Percentiles rank a stretch among this genome's conserved stretches.
Evolutionary conservation across 2,888 invertebrate species (phyloP).

Genomic region (Xylota sylvarum): DNA sequence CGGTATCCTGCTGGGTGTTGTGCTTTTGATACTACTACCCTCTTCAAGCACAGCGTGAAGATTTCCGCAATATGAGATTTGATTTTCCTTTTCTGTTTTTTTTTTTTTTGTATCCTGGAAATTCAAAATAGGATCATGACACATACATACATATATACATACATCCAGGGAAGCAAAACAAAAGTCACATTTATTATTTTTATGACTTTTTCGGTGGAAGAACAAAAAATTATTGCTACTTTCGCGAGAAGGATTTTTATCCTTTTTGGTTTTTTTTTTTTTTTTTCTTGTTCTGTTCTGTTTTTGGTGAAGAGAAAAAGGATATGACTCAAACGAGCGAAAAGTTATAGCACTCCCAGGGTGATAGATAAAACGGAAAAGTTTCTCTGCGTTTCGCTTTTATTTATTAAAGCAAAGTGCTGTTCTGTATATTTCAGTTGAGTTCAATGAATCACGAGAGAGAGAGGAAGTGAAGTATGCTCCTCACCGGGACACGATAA

Average conservation of each 20-base stretch:
- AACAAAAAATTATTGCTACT: constrained; percentile 46
- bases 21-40: constrained; percentile 26
- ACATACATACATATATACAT: neutral
- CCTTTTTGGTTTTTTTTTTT: neutral
- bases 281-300: neutral
- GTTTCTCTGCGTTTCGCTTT: constrained; percentile 34
- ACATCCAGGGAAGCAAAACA: constrained; percentile 41
- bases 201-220: constrained; percentile 33
- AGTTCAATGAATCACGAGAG: constrained; percentile 48
- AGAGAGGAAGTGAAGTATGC: neutral
- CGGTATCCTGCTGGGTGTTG: constrained; percentile 64
- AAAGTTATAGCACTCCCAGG: constrained; percentile 25
- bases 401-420: constrained; percentile 56
- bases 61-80: constrained; percentile 62
- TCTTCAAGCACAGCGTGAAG: constrained; percentile 57
- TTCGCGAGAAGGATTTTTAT: constrained; percentile 45
- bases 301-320: neutral
- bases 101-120: constrained; percentile 7
- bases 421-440: constrained; percentile 10
- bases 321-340: constrained; percentile 21
- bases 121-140: constrained; percentile 60
- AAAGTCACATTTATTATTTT: constrained; percentile 73
- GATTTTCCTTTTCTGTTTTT: constrained; percentile 18
- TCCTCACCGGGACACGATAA: constrained; percentile 55
- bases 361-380: constrained; percentile 29